These are phyloP conservation scores for Brachirus orientalis DNA, from an alignment of 2,113 vertebrate species.

Conservation along the genomic window DNA sequence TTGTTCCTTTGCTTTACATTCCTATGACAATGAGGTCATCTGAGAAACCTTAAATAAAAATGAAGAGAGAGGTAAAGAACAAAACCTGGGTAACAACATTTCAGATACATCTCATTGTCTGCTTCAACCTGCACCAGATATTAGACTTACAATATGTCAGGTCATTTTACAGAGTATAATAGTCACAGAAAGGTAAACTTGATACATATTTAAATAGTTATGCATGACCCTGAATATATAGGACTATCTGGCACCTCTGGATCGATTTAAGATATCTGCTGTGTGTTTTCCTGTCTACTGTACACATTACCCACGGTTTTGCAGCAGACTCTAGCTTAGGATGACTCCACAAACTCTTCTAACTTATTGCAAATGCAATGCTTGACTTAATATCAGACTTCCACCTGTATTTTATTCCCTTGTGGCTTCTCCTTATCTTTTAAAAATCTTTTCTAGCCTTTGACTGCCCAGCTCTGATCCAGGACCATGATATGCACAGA, in stretches of 20 bases:
- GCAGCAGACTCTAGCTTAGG: slow-evolving; percentile 1
- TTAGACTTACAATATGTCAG: slow-evolving; percentile 6
- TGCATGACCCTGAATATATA: slow-evolving; percentile 45
- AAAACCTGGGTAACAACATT: slow-evolving; percentile 2
- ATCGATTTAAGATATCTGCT: too few relatives aligned
- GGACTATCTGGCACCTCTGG: slow-evolving; percentile 32
- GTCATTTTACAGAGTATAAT: slow-evolving; percentile 1
- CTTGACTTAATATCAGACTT: neutral
- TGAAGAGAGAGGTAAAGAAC: slow-evolving; percentile 1
- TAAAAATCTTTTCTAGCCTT: slow-evolving; percentile 2
- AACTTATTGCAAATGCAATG: slow-evolving; percentile 1
- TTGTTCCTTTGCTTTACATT: slow-evolving; percentile 59
- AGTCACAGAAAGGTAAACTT: slow-evolving; percentile 22
- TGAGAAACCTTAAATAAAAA: slow-evolving; percentile 34
- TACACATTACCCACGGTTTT: neutral
- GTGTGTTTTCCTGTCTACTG: slow-evolving; percentile 42
- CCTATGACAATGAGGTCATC: slow-evolving; percentile 18
- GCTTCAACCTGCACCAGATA: slow-evolving; percentile 25
- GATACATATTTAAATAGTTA: slow-evolving; percentile 1
- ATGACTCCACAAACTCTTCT: slow-evolving; percentile 14
- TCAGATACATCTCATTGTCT: slow-evolving; percentile 15
- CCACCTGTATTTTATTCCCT: slow-evolving; percentile 22
- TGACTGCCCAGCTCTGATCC: slow-evolving; percentile 12
- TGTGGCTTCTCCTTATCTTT: slow-evolving; percentile 51
- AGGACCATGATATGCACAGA: neutral